Base-by-base conservation (phyloP, 2,888 invertebrate species). In the Torymus auratus region DNA sequence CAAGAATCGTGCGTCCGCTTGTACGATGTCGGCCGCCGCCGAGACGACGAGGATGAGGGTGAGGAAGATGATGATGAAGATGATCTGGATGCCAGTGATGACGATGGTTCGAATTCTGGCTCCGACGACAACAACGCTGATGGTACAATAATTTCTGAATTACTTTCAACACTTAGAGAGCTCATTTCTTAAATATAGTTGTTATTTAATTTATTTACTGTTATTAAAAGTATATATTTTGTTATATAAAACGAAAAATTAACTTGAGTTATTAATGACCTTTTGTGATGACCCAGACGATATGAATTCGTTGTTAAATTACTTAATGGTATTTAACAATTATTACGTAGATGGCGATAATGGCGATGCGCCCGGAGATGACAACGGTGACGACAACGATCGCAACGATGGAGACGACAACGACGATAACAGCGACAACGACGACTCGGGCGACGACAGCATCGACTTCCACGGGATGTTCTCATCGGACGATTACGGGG, bases 1-100 rank as follows among this genome's bases (percentile, higher is more conserved):
- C 96, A 97, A 88, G 98, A 98, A 91, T 97, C 97, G 2, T 95
- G 96, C 84, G 97, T 98, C 78, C 94, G 97, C 86, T 91, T 99
- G 14, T 99, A 98, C 91, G 98, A 99, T 88, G 96, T 99, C 20
- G 99, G 99, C 0, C 92, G 97, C 83, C 93, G 94, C 88, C 93
- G 97, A 86, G 96, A 96, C 88, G 96, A 96, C 87, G 97, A 98
- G 84, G 98, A 98, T 86, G 97, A 97, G 90, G 95, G 95, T 92
- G 93, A 94, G 85, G 94, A 94, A 85, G 94, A 94, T 84, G 94
- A 95, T 55, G 93, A 93, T 1, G 93, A 93, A 73, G 94, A 94
- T 60, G 93, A 93, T 83, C 89, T 93, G 87, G 92, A 92, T 84
- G 94, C 93, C 75, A 93, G 92, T 82, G 94, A 94, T 86, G 94